These are phyloP conservation scores for Rhinoraja longicauda DNA, from an alignment of 2,797 vertebrate genomes.

Conservation along the genomic window DNA sequence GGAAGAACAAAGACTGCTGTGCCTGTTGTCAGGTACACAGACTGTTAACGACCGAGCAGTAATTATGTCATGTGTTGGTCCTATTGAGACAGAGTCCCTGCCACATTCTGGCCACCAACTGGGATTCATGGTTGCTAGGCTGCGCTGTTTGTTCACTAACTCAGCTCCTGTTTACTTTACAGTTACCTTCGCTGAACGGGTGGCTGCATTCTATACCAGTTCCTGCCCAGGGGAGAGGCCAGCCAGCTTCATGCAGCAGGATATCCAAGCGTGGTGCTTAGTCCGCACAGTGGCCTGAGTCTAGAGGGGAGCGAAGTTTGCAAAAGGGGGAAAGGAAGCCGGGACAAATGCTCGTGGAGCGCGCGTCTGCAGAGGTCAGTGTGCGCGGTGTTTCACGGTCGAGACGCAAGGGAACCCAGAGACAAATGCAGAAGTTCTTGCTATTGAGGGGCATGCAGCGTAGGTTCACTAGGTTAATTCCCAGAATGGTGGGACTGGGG, in stretches of 20 bases:
- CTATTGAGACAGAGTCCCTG: conserved; percentile 5
- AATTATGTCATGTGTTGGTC: not conserved
- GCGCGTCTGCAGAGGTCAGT: not conserved
- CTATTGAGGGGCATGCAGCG: too few species aligned
- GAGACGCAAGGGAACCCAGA: not conserved
- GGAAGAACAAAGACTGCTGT: not conserved
- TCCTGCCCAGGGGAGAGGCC: too few species aligned
- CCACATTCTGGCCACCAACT: not conserved
- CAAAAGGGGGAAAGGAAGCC: too few species aligned
- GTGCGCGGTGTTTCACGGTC: not conserved
- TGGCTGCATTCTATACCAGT: not conserved
- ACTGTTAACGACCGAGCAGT: not conserved
- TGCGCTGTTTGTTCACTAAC: conserved; percentile 56
- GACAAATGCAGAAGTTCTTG: too few species aligned
- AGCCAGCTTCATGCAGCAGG: not conserved
- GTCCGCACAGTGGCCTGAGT: too few species aligned
- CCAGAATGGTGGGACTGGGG: too few species aligned
- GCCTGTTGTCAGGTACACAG: not conserved
- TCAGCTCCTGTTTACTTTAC: conserved; percentile 38
- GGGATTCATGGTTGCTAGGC: conserved; percentile 56
- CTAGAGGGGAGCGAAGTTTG: not conserved
- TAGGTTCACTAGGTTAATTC: too few species aligned
- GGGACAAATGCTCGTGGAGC: not conserved
- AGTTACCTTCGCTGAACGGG: not conserved
- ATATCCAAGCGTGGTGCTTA: not conserved